A percentile compares a stretch with the other conserved stretches of the same genome.
Evolutionary conservation across 2,113 vertebrate species (phyloP).

Genomic region (Tamias sibiricus): DNA sequence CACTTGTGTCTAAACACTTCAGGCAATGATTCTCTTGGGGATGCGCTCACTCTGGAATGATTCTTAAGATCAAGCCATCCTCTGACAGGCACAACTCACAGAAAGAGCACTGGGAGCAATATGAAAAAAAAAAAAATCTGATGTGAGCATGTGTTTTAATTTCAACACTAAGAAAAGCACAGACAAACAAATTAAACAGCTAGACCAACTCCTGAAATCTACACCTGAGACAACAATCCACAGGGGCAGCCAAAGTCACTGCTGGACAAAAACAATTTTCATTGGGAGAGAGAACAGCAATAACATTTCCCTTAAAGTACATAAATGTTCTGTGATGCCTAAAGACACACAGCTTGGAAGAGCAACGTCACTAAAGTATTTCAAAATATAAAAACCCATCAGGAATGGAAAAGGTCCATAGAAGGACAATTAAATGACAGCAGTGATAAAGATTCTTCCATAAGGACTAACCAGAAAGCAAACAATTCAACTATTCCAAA

Average conservation of each 20-base stretch:
- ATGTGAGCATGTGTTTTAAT: conserved; percentile 25
- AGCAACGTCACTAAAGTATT: not conserved
- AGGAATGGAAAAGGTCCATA: not conserved
- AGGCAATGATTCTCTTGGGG: conserved; percentile 3
- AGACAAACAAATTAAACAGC: conserved; percentile 27
- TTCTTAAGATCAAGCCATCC: not conserved
- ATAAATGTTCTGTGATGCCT: not conserved
- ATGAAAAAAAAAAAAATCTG: conserved; percentile 32
- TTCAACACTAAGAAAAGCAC: conserved; percentile 39
- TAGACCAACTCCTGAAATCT: not conserved
- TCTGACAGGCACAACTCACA: not conserved
- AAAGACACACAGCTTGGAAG: not conserved
- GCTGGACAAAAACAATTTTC: conserved; percentile 34
- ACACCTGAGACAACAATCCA: conserved; percentile 41
- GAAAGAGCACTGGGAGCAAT: not conserved
- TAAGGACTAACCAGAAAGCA: not conserved
- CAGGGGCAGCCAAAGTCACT: not conserved
- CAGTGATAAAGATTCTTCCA: not conserved
- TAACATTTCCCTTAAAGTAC: not conserved
- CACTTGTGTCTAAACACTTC: not conserved
- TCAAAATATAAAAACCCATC: not conserved
- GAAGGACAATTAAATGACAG: not conserved
- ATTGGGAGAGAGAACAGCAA: not conserved
- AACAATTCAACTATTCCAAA: not conserved
- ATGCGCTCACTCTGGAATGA: not conserved